Percentiles rank a stretch among this genome's conserved stretches.
phyloP scores from a whole-genome alignment of 2,888 invertebrate genomes.

The Gastracanthus pulcherrimus region DNA sequence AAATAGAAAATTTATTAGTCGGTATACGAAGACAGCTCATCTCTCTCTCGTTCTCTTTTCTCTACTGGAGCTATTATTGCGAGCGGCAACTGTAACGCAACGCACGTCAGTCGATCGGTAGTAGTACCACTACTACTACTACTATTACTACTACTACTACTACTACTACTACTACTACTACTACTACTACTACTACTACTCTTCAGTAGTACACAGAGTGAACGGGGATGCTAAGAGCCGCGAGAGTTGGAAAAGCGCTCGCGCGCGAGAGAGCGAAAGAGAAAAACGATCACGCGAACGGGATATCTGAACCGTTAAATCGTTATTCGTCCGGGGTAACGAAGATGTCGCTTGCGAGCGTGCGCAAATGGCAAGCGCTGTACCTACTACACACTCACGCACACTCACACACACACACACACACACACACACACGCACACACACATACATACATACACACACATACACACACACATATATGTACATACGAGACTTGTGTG shows the following conservation, averaged over 20 bases:
- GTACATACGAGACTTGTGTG: no score
- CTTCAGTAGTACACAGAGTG: no score
- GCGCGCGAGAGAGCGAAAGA: not conserved
- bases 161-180: no score
- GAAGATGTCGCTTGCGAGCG: constrained; percentile 50
- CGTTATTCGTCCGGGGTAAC: constrained; percentile 46
- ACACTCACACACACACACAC: not conserved
- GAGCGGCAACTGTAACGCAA: constrained; percentile 32
- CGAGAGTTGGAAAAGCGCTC: not conserved
- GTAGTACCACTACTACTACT: no score
- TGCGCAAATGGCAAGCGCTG: constrained; percentile 3
- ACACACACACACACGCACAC: no score
- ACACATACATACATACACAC: not conserved
- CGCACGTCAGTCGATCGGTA: no score
- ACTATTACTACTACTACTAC: no score
- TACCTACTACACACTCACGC: no score
- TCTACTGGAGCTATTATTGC: constrained; percentile 40
- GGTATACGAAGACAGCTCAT: no score
- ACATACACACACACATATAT: no score
- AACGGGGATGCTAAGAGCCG: not conserved
- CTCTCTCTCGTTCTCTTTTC: no score
- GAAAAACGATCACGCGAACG: constrained; percentile 49
- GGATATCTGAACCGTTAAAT: constrained; percentile 58
- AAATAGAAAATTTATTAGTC: not conserved
- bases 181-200: no score